These are phyloP conservation scores for Euschistus heros DNA, from an alignment of 1,140 invertebrate genomes.

Conservation along the genomic window DNA sequence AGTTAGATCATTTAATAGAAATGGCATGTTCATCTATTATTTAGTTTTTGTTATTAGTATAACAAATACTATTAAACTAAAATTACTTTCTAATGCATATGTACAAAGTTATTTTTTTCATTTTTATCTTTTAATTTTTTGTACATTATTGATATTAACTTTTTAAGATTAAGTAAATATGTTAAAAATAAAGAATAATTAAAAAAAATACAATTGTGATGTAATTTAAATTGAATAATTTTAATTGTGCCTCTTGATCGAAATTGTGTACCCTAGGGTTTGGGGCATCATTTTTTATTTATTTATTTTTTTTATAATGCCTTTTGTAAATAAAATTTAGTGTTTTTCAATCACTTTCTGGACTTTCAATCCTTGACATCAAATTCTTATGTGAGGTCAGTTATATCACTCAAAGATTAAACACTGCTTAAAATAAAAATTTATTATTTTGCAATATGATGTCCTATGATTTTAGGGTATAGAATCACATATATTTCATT, in stretches of 20 bases:
- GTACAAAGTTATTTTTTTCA: not conserved
- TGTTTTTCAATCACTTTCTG: not conserved
- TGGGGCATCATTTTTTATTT: too few species aligned
- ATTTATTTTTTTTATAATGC: not conserved
- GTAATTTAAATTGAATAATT: not conserved
- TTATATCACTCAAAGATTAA: not conserved
- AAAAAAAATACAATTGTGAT: not conserved
- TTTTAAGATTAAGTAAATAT: not conserved
- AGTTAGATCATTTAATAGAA: too few species aligned
- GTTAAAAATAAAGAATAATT: not conserved
- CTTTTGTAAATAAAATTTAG: not conserved
- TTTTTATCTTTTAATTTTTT: not conserved
- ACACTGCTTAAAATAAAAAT: not conserved
- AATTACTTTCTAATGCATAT: not conserved
- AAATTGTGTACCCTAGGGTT: not conserved
- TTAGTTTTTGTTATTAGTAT: too few species aligned
- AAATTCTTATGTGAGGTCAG: not conserved
- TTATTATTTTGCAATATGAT: not conserved
- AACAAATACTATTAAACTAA: not conserved
- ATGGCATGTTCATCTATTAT: too few species aligned
- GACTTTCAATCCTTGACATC: not conserved
- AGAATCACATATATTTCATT: too few species aligned
- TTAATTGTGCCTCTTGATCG: constrained; percentile 1
- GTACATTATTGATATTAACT: not conserved
- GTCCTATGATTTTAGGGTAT: too few species aligned